These are phyloP conservation scores for Microplitis mediator DNA, from an alignment of 1,140 invertebrate genomes.

Conservation along the genomic window DNA sequence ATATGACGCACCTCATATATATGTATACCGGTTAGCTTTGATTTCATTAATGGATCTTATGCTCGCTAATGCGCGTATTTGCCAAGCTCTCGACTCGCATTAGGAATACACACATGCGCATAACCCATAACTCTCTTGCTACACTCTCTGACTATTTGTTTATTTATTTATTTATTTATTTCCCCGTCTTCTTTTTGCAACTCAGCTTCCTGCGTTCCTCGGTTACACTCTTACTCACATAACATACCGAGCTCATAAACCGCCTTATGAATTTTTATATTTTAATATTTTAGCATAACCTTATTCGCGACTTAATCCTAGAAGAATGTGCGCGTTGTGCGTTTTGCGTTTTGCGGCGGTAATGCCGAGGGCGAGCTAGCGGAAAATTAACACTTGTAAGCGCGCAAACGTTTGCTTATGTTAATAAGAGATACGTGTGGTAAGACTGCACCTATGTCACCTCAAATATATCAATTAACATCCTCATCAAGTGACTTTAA, in stretches of 20 bases:
- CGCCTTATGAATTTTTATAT: background rate
- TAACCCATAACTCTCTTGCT: background rate
- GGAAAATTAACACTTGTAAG: constrained; percentile 51
- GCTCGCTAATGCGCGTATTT: constrained; percentile 50
- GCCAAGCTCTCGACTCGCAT: constrained; percentile 47
- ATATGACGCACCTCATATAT: background rate
- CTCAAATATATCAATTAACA: constrained; percentile 57
- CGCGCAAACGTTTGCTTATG: constrained; percentile 48
- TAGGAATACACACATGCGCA: constrained; percentile 35
- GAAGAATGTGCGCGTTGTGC: no score
- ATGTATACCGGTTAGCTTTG: constrained; percentile 39
- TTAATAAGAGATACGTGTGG: constrained; percentile 40
- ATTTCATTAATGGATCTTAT: constrained; percentile 53
- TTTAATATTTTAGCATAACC: no score
- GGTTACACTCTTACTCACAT: background rate
- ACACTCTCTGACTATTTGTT: constrained; percentile 1
- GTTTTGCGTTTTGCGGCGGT: background rate
- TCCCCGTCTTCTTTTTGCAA: constrained; percentile 12
- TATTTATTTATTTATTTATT: background rate
- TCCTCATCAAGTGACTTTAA: constrained; percentile 45
- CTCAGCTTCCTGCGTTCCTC: background rate
- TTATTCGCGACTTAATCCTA: no score
- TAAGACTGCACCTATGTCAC: constrained; percentile 37
- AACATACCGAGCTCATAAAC: background rate
- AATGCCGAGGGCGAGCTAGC: constrained; percentile 30